A percentile compares a stretch with the other conserved stretches of the same genome.
Evolutionary conservation across 1,140 invertebrate genomes (phyloP).

Genomic region (Idris sp.): DNA sequence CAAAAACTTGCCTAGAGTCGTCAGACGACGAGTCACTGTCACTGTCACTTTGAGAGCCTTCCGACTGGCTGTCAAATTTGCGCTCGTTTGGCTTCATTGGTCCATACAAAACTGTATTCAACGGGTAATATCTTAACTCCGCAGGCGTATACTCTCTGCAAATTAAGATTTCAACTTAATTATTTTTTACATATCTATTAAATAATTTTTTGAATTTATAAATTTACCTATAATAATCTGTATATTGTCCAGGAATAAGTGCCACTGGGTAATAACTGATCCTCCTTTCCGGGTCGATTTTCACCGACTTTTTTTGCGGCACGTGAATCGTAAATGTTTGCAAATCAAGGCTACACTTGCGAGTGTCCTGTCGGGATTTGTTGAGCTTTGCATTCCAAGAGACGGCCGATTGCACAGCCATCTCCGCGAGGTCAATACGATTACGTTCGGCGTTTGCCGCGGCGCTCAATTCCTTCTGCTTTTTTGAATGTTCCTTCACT

Average conservation of each 20-base stretch:
- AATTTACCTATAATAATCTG: slow-evolving; percentile 86
- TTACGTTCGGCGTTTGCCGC: slow-evolving; percentile 78
- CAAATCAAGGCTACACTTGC: slow-evolving; percentile 85
- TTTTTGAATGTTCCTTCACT: slow-evolving; percentile 84
- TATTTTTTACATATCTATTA: too few species aligned
- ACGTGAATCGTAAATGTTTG: slow-evolving; percentile 87
- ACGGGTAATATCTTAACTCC: slow-evolving; percentile 88
- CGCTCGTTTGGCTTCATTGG: slow-evolving; percentile 81
- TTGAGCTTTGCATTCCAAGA: slow-evolving; percentile 94
- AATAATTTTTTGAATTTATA: too few species aligned
- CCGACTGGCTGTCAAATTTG: slow-evolving; percentile 79
- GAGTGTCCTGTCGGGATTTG: slow-evolving; percentile 83
- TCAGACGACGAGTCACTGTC: slow-evolving; percentile 81
- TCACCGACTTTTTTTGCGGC: slow-evolving; percentile 78
- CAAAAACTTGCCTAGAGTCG: slow-evolving; percentile 77
- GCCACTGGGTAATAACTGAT: slow-evolving; percentile 92
- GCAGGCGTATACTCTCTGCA: slow-evolving; percentile 80
- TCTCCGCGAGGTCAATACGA: slow-evolving; percentile 87
- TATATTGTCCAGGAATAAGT: slow-evolving; percentile 94
- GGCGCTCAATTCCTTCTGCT: slow-evolving; percentile 81
- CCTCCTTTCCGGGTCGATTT: slow-evolving; percentile 76
- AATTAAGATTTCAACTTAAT: not conserved
- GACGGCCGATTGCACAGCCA: slow-evolving; percentile 90
- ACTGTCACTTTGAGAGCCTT: slow-evolving; percentile 80
- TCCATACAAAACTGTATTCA: slow-evolving; percentile 93